phyloP scores from a whole-genome alignment of 2,113 vertebrate genomes.

The Scortum barcoo region DNA sequence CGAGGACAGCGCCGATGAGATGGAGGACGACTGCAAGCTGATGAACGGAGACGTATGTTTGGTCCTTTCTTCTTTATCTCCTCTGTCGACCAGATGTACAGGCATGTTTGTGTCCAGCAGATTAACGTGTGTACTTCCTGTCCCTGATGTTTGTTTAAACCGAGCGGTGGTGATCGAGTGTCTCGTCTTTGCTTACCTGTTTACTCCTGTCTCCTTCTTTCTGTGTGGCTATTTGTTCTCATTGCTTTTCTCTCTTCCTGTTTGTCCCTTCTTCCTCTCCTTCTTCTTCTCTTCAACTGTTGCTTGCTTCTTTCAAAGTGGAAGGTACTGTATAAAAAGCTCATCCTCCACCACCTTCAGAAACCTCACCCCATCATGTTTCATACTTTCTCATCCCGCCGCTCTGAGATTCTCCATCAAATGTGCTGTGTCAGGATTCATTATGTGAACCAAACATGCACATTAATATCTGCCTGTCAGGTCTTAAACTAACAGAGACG shows the following conservation, averaged over 20 bases:
- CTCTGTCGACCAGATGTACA: background rate
- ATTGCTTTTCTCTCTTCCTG: slow-evolving; percentile 56
- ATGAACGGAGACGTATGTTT: slow-evolving; percentile 93
- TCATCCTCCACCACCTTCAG: slow-evolving; percentile 20
- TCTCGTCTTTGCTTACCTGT: background rate
- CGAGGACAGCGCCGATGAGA: slow-evolving; percentile 98
- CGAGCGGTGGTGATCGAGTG: background rate
- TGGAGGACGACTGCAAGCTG: slow-evolving; percentile 96
- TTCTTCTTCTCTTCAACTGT: slow-evolving; percentile 52
- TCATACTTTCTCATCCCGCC: slow-evolving; percentile 17
- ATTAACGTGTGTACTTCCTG: slow-evolving; percentile 24
- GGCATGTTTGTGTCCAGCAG: background rate
- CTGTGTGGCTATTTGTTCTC: slow-evolving; percentile 38
- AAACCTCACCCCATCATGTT: slow-evolving; percentile 31
- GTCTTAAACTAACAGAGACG: background rate
- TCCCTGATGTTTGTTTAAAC: slow-evolving; percentile 7
- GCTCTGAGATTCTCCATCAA: background rate
- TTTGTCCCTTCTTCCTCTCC: slow-evolving; percentile 28
- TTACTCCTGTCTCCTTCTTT: slow-evolving; percentile 12
- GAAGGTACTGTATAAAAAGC: slow-evolving; percentile 79
- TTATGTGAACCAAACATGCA: background rate
- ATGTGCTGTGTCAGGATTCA: background rate
- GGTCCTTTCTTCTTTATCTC: background rate
- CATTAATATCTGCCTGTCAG: background rate
- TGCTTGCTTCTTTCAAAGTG: slow-evolving; percentile 77